Percentiles rank a stretch among this genome's conserved stretches.
Conservation (phyloP, 1,140 invertebrate genomes). For the Rhagoletis pomonella region DNA sequence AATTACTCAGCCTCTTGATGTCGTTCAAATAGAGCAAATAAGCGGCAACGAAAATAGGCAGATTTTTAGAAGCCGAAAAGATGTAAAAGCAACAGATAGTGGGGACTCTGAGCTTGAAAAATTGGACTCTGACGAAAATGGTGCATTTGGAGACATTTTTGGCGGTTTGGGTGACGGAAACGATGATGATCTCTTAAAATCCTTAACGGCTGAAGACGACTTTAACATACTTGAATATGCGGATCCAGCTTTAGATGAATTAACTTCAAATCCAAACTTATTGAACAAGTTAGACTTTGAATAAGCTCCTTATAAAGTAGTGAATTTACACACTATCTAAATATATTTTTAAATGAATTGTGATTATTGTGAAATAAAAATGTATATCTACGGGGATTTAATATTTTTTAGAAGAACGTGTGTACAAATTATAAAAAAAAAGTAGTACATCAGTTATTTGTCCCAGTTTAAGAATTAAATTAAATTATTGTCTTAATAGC, state of each 20-base stretch:
- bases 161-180: slow-evolving; percentile 89
- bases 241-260: slow-evolving; percentile 92
- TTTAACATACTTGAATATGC: slow-evolving; percentile 97
- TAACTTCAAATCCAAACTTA: slow-evolving; percentile 85
- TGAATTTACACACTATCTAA: no score
- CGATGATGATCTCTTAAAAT: slow-evolving; percentile 87
- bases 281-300: slow-evolving; percentile 86
- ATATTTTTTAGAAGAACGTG: no score
- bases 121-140: slow-evolving; percentile 70
- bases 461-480: no score
- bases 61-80: background rate
- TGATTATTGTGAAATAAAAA: no score
- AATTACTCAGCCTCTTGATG: background rate
- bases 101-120: slow-evolving; percentile 55
- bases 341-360: no score
- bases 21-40: slow-evolving; percentile 8
- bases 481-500: no score
- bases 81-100: slow-evolving; percentile 23
- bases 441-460: no score
- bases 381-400: no score
- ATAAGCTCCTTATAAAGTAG: background rate
- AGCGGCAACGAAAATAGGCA: background rate
- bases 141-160: slow-evolving; percentile 84
- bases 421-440: no score
- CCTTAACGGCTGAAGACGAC: slow-evolving; percentile 86